Conservation (phyloP, 2,113 vertebrate genomes). For the Desmodus rotundus region DNA sequence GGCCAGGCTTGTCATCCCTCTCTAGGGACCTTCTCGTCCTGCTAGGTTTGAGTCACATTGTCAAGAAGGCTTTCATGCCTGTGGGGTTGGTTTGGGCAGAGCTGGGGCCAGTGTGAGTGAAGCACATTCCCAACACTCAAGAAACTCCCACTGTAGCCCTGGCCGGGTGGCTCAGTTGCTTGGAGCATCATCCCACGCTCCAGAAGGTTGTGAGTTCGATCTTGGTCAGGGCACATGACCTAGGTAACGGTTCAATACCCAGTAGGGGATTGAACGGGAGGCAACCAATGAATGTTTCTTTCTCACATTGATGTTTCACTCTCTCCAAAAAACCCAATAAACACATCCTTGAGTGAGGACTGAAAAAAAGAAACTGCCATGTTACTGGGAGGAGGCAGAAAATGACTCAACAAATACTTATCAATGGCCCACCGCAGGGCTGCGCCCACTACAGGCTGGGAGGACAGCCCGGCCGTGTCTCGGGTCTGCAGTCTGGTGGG, state of each 20-base stretch:
- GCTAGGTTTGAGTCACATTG: background rate
- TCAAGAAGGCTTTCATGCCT: background rate
- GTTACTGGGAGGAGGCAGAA: background rate
- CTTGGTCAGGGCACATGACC: no score
- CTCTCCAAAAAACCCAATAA: no score
- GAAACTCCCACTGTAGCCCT: background rate
- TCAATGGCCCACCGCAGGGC: background rate
- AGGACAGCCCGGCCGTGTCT: background rate
- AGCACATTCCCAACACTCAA: background rate
- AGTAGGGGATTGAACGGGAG: no score
- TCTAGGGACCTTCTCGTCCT: background rate
- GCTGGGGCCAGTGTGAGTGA: background rate
- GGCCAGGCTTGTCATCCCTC: background rate
- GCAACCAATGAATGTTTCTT: no score
- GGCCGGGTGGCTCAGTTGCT: no score
- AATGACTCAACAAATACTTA: background rate
- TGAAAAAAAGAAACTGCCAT: background rate
- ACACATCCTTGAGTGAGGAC: no score
- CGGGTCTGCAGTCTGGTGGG: background rate
- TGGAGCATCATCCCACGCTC: no score
- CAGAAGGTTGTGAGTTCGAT: no score
- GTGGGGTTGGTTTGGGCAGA: background rate
- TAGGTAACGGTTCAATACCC: no score
- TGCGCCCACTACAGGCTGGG: background rate
- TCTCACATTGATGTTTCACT: no score